These are phyloP conservation scores for Argynnis bischoffii DNA, from an alignment of 2,888 invertebrate genomes.

Conservation along the genomic window DNA sequence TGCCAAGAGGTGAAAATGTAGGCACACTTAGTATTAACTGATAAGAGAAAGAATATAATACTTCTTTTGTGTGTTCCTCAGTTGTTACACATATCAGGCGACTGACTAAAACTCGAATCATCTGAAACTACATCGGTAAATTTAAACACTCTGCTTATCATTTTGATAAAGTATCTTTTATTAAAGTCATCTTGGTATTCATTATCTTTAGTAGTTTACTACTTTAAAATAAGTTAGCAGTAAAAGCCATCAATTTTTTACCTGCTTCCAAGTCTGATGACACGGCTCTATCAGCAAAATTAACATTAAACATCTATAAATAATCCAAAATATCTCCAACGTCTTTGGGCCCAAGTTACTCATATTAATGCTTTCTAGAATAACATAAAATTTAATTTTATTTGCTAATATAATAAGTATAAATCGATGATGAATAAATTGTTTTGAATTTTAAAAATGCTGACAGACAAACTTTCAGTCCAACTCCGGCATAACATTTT, in stretches of 20 bases:
- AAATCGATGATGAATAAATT: too few species aligned
- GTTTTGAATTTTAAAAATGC: too few species aligned
- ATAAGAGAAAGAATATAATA: background rate
- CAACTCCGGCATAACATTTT: too few species aligned
- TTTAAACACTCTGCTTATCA: background rate
- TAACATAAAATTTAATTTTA: background rate
- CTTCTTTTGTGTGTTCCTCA: background rate
- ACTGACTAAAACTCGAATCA: background rate
- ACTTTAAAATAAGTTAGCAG: too few species aligned
- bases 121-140: background rate
- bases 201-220: background rate
- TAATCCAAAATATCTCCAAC: background rate
- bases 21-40: background rate
- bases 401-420: background rate
- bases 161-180: background rate
- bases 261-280: background rate
- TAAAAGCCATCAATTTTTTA: background rate
- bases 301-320: background rate
- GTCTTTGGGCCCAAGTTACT: background rate
- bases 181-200: background rate
- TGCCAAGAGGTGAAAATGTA: slow-evolving; percentile 3
- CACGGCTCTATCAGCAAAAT: slow-evolving; percentile 7
- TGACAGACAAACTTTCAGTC: too few species aligned
- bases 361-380: too few species aligned
- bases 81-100: background rate